Evolutionary conservation across 2,797 vertebrate genomes (phyloP).

Genomic region (Gorsachius magnificus): DNA sequence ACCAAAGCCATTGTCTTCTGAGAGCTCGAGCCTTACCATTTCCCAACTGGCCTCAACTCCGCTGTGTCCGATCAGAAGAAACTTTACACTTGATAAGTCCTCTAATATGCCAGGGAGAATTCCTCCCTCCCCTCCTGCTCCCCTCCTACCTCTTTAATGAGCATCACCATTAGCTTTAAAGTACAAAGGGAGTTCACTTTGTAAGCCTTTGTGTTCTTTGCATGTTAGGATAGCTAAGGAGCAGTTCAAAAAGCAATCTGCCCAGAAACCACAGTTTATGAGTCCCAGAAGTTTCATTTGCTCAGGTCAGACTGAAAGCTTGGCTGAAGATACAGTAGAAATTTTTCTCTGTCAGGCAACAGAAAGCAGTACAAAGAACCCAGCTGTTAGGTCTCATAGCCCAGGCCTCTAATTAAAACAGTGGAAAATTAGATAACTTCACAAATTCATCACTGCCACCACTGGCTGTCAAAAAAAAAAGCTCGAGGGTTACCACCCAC

Average conservation of each 20-base stretch:
- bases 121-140: neutral
- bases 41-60: neutral
- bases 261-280: constrained; percentile 80
- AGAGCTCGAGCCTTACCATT: neutral
- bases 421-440: constrained; percentile 99
- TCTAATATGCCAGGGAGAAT: neutral
- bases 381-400: constrained; percentile 95
- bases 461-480: constrained; percentile 85
- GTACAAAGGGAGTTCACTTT: constrained; percentile 72
- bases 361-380: constrained; percentile 90
- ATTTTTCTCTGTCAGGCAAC: constrained; percentile 97
- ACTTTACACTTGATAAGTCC: constrained; percentile 21
- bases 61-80: neutral
- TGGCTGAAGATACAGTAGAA: constrained; percentile 82
- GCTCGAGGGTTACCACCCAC: constrained; percentile 90
- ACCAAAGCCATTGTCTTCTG: constrained; percentile 10
- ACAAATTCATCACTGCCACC: constrained; percentile 95
- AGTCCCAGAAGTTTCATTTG: constrained; percentile 77
- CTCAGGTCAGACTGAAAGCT: constrained; percentile 86
- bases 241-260: constrained; percentile 78
- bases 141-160: constrained; percentile 19
- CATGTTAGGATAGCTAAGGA: constrained; percentile 72
- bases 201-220: constrained; percentile 71
- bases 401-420: constrained; percentile 99
- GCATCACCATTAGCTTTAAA: constrained; percentile 32